These are phyloP conservation scores for Polyommatus iphigenia DNA, from an alignment of 2,888 invertebrate species.

Conservation along the genomic window DNA sequence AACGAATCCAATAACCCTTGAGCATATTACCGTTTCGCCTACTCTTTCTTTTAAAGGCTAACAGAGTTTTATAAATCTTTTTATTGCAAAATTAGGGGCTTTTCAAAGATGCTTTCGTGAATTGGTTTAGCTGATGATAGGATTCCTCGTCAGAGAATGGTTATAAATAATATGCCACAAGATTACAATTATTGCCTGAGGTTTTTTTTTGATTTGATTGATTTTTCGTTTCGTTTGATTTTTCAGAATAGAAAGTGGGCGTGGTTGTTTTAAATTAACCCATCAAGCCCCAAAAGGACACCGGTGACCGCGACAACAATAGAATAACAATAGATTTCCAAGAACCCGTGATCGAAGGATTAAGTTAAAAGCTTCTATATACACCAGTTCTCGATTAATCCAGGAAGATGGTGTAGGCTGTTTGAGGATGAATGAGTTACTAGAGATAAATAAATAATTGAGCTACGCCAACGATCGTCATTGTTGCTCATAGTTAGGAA, in stretches of 20 bases:
- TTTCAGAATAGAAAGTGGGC: background rate
- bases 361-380: too few species aligned
- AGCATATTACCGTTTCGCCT: background rate
- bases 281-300: too few species aligned
- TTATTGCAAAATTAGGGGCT: slow-evolving; percentile 1
- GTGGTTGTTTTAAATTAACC: background rate
- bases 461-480: too few species aligned
- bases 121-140: background rate
- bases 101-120: background rate
- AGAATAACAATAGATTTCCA: too few species aligned
- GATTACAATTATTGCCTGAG: background rate
- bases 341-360: too few species aligned
- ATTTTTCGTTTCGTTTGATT: background rate
- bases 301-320: too few species aligned
- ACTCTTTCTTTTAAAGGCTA: background rate
- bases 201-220: background rate
- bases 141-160: background rate
- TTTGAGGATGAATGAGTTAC: too few species aligned
- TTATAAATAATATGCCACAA: background rate
- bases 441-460: too few species aligned
- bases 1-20: background rate
- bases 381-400: background rate
- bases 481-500: too few species aligned
- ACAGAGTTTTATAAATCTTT: background rate
- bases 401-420: too few species aligned